Evolutionary conservation across 2,797 vertebrate species (phyloP).

Genomic region (Channa striata): DNA sequence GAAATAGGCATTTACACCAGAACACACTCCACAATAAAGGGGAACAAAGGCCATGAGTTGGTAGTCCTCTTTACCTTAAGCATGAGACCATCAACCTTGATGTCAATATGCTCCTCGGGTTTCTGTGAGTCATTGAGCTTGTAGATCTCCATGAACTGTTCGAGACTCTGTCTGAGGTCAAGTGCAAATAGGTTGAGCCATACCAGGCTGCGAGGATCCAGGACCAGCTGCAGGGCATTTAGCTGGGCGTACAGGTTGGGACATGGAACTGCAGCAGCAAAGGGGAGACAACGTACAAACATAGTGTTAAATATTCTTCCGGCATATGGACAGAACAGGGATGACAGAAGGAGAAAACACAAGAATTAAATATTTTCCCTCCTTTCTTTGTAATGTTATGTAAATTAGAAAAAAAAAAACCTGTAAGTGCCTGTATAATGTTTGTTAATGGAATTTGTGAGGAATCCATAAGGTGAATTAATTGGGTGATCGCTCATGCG

Average conservation of each 20-base stretch:
- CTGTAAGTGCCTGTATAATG: not conserved
- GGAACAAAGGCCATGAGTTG: too few species aligned
- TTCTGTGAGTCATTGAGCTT: conserved; percentile 95
- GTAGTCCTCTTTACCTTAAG: conserved; percentile 88
- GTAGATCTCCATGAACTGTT: conserved; percentile 98
- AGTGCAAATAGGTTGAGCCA: conserved; percentile 97
- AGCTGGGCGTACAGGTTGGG: conserved; percentile 96
- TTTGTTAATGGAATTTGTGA: conserved; percentile 23
- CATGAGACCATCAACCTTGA: conserved; percentile 97
- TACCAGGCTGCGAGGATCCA: conserved; percentile 96
- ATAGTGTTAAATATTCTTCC: not conserved
- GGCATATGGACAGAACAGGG: rapidly evolving
- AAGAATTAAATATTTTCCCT: not conserved
- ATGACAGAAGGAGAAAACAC: not conserved
- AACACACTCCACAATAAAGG: not conserved
- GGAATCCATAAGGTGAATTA: conserved; percentile 46
- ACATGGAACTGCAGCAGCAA: conserved; percentile 88
- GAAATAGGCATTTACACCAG: not conserved
- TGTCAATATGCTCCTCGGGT: conserved; percentile 96
- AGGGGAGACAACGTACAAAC: not conserved
- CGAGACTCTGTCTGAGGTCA: conserved; percentile 96
- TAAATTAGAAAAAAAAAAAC: not conserved
- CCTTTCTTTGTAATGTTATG: not conserved
- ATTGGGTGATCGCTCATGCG: conserved; percentile 46
- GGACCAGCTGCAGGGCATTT: conserved; percentile 95